phyloP scores from a whole-genome alignment of 2,797 vertebrate species.

The Borostomias antarcticus region DNA sequence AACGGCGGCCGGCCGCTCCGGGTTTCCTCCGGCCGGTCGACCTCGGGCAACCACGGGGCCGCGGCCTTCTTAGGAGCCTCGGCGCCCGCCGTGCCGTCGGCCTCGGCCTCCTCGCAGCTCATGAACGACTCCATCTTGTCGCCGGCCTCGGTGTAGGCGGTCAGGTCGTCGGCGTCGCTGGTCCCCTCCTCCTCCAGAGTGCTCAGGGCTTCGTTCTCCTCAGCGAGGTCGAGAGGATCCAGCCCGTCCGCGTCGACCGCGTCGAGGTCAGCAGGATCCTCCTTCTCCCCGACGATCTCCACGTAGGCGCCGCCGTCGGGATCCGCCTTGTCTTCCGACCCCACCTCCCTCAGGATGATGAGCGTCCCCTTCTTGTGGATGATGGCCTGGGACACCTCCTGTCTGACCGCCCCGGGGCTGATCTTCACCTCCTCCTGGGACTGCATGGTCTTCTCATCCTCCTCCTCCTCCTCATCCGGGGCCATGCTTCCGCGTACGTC shows the following conservation, averaged over 20 bases:
- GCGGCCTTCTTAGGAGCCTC: constrained; percentile 70
- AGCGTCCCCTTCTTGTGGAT: constrained; percentile 78
- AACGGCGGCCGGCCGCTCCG: constrained; percentile 70
- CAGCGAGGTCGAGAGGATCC: constrained; percentile 10
- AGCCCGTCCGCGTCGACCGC: constrained; percentile 20
- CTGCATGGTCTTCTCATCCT: constrained; percentile 57
- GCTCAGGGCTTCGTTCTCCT: constrained; percentile 22
- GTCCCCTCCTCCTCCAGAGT: constrained; percentile 20
- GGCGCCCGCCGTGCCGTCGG: background rate
- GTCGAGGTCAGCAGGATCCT: constrained; percentile 10
- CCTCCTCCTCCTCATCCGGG: constrained; percentile 70
- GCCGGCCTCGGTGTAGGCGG: background rate
- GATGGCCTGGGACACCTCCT: constrained; percentile 81
- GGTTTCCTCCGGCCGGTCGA: constrained; percentile 68
- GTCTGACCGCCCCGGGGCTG: constrained; percentile 69
- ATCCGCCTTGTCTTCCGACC: constrained; percentile 49
- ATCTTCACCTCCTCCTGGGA: constrained; percentile 73
- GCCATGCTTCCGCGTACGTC: constrained; percentile 81
- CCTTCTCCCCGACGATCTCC: constrained; percentile 17
- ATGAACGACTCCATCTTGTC: constrained; percentile 38
- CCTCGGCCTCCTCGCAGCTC: constrained; percentile 45
- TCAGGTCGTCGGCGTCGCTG: background rate
- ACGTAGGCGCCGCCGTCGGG: constrained; percentile 12
- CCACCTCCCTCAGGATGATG: constrained; percentile 84
- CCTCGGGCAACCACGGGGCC: constrained; percentile 68